phyloP scores from a whole-genome alignment of 1,140 invertebrate species.

The Ganaspis sp. region DNA sequence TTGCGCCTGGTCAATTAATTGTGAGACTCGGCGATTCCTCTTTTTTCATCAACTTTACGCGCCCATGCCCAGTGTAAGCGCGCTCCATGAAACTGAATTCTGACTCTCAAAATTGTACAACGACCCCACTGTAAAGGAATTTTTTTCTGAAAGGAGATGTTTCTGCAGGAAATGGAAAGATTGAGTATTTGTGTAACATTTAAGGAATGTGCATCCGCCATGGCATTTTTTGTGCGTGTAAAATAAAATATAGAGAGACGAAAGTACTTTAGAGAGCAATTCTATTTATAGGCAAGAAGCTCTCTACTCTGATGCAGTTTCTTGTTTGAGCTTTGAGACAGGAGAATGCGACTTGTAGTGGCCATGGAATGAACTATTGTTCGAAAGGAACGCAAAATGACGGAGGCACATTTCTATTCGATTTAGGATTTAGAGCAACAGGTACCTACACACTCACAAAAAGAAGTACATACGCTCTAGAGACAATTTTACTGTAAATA shows the following conservation, averaged over 20 bases:
- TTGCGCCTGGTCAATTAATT: no score
- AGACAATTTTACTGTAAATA: not conserved
- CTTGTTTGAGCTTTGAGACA: not conserved
- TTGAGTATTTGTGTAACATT: not conserved
- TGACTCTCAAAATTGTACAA: no score
- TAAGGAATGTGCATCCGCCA: slow-evolving; percentile 28
- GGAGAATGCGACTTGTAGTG: slow-evolving; percentile 23
- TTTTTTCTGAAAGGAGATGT: slow-evolving; percentile 13
- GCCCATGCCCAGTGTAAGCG: no score
- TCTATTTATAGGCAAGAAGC: slow-evolving; percentile 23
- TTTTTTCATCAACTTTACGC: no score
- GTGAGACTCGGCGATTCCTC: no score
- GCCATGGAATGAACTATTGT: slow-evolving; percentile 12
- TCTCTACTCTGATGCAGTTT: slow-evolving; percentile 22
- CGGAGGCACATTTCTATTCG: slow-evolving; percentile 28
- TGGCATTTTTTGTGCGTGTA: not conserved
- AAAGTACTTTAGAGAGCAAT: not conserved
- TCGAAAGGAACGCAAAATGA: slow-evolving; percentile 9
- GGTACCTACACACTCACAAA: slow-evolving; percentile 31
- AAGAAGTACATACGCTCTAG: slow-evolving; percentile 7
- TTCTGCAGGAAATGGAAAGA: not conserved
- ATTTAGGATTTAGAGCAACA: slow-evolving; percentile 14
- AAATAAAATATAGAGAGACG: not conserved
- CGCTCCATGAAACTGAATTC: no score
- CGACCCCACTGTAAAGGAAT: no score